These are phyloP conservation scores for Danio tinwini DNA, from an alignment of 2,797 vertebrate species.

Conservation along the genomic window DNA sequence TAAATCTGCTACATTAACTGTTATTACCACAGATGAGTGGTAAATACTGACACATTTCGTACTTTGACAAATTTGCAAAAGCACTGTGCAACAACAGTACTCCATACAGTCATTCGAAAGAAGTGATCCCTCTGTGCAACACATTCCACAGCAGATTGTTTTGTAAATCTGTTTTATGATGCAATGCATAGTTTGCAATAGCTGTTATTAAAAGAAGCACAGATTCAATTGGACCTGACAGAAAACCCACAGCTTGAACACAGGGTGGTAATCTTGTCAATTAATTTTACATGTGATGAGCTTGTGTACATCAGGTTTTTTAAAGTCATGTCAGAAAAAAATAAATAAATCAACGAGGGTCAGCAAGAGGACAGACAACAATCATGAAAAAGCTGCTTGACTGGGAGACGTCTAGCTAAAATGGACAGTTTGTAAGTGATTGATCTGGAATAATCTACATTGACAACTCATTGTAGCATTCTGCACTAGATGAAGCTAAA, in stretches of 20 bases:
- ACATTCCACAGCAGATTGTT: constrained; percentile 7
- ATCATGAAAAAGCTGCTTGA: neutral
- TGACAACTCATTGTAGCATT: too few relatives aligned
- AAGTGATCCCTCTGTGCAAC: neutral
- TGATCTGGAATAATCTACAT: neutral
- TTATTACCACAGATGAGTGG: neutral
- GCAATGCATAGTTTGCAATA: neutral
- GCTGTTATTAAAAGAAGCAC: neutral
- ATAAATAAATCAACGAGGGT: neutral
- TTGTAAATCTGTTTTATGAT: neutral
- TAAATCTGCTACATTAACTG: neutral
- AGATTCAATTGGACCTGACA: neutral
- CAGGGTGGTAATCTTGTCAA: neutral
- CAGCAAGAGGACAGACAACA: neutral
- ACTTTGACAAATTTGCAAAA: neutral
- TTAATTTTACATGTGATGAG: neutral
- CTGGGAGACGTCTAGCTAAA: neutral
- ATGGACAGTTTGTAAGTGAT: neutral
- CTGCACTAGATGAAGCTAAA: too few relatives aligned
- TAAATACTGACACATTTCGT: neutral
- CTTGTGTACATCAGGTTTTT: neutral
- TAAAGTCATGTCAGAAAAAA: neutral
- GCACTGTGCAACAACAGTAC: neutral
- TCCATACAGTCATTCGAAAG: neutral
- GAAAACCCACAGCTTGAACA: neutral